Base-by-base conservation (phyloP, 2,113 vertebrate genomes). In the Leptobrachium ailaonicum region DNA sequence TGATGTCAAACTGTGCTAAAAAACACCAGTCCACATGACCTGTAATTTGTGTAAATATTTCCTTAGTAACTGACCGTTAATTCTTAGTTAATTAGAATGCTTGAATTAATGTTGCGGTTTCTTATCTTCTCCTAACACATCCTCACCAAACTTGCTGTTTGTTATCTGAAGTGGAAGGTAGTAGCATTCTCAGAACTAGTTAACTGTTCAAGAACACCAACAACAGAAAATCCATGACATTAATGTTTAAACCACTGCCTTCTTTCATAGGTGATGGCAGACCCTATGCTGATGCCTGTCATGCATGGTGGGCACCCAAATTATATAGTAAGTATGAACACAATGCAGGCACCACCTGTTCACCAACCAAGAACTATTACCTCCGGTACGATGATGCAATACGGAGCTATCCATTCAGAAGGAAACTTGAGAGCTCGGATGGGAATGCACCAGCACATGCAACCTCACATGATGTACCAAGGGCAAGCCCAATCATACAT, bases 211-310 rank as follows among this genome's bases (percentile, higher is more conserved):
- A 12, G 10, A 32, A 32, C 20, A 32, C 20, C 20, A 32, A 32
- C 20, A 32, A 8, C 4, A 60, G 56, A 12, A 3, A 11, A 4
- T 60, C 56, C 7, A 6, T 66, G 4, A 40, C 63, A 66, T 66
- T 66, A 66, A 66, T 41, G 40, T 40, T 40, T 66, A 20, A 41
- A 2, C 47, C 63, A 20, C 50, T 47, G 47, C 44, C 20, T 6
- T 43, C 12, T 44, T 47, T 71, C 0, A 71, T 64, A 75, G 79
- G 42, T 20, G 41, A 98, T 99, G 96, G 95, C 95, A 1, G 97
- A 98, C 86, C 96, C 96, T 84, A 92, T 98, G 92, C 95, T 98
- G 96, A 95, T 98, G 92, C 87, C 96, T 77, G 91, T 97, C 93
- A 94, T 94, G 91, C 97, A 98, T 87, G 88, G 91, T 1, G 92